These are phyloP conservation scores for Lagocephalus sceleratus DNA, from an alignment of 2,797 vertebrate genomes.

Conservation along the genomic window DNA sequence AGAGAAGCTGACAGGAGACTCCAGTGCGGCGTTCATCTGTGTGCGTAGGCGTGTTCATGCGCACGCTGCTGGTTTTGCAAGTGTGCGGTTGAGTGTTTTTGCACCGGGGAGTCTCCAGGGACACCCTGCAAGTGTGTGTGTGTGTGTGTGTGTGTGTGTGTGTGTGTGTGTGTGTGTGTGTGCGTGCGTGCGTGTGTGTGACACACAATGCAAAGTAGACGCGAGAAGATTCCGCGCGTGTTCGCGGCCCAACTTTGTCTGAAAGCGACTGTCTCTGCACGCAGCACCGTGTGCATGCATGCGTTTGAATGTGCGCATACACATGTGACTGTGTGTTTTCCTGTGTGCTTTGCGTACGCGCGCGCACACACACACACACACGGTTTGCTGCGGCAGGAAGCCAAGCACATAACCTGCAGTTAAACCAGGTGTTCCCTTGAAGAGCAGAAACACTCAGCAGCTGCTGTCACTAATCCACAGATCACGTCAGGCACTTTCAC, in stretches of 20 bases:
- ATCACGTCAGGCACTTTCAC: not conserved
- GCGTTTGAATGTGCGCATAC: conserved; percentile 7
- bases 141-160: conserved; percentile 17
- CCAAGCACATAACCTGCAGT: conserved; percentile 60
- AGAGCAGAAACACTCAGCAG: conserved; percentile 24
- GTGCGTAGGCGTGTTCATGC: conserved; percentile 24
- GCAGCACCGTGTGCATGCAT: conserved; percentile 3
- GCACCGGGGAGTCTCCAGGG: conserved; percentile 77
- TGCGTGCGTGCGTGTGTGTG: too few species aligned
- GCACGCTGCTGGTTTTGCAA: conserved; percentile 57
- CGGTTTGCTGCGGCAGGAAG: conserved; percentile 70
- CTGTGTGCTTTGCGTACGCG: conserved; percentile 20
- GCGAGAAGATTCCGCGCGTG: not conserved
- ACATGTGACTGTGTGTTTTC: conserved; percentile 9
- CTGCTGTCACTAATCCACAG: not conserved
- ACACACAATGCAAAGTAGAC: conserved; percentile 2
- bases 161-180: too few species aligned
- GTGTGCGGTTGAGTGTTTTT: conserved; percentile 57
- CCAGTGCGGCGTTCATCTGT: conserved; percentile 43
- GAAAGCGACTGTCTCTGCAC: not conserved
- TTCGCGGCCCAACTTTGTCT: not conserved
- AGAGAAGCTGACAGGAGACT: conserved; percentile 73
- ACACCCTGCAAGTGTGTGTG: conserved; percentile 56
- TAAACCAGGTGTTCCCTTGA: conserved; percentile 70
- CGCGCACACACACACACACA: conserved; percentile 28